Evolutionary conservation across 2,797 vertebrate genomes (phyloP).

Genomic region (Erithacus rubecula): DNA sequence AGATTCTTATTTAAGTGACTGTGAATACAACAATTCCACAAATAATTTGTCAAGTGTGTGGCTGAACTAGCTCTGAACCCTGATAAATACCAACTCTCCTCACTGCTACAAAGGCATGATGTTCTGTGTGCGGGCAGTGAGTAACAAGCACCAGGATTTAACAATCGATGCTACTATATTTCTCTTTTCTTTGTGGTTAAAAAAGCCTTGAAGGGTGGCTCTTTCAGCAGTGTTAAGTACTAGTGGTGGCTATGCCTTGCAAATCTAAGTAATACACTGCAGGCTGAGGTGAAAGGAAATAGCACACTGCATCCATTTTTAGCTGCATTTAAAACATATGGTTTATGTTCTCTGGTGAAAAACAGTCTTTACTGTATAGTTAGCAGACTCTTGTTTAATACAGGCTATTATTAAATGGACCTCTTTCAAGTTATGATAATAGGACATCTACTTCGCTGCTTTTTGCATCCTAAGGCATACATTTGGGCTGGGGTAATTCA

Average conservation of each 20-base stretch:
- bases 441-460: neutral
- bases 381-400: conserved; percentile 66
- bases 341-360: conserved; percentile 22
- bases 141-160: conserved; percentile 73
- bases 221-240: conserved; percentile 39
- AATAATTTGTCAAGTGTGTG: conserved; percentile 98
- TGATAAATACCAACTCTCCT: conserved; percentile 83
- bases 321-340: neutral
- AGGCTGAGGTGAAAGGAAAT: conserved; percentile 25
- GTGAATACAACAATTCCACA: conserved; percentile 99
- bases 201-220: conserved; percentile 67
- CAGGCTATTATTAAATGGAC: conserved; percentile 51
- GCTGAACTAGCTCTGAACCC: conserved; percentile 98
- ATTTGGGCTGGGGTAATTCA: conserved; percentile 29
- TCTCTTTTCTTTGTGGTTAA: conserved; percentile 73
- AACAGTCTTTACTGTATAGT: conserved; percentile 34
- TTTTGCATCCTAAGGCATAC: conserved; percentile 12
- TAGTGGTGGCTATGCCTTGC: neutral
- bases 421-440: conserved; percentile 50
- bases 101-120: conserved; percentile 74
- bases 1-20: conserved; percentile 99
- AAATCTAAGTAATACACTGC: conserved; percentile 1
- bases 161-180: conserved; percentile 77
- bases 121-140: conserved; percentile 69
- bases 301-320: conserved; percentile 13